Evolutionary conservation across 2,113 vertebrate genomes (phyloP).

Genomic region (Burhinus oedicnemus): DNA sequence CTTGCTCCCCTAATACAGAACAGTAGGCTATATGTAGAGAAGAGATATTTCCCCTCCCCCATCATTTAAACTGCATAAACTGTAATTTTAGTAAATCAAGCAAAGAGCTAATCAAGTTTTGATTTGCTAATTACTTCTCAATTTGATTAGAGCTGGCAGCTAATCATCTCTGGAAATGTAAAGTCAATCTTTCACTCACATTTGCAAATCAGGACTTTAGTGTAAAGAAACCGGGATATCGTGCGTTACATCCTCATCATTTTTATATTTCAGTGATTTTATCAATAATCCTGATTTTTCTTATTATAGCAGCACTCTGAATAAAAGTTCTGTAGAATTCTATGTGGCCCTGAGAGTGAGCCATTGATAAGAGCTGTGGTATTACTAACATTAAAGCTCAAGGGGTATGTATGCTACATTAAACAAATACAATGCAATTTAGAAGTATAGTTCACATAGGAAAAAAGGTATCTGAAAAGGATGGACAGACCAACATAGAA

Average conservation of each 20-base stretch:
- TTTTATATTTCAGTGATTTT: constrained; percentile 46
- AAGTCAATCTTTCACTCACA: constrained; percentile 82
- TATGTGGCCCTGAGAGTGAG: neutral
- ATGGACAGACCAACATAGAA: neutral
- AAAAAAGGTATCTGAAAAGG: neutral
- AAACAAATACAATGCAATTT: constrained; percentile 61
- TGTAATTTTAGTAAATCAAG: constrained; percentile 86
- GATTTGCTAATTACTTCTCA: constrained; percentile 87
- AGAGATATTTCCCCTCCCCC: constrained; percentile 77
- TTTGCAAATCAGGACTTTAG: constrained; percentile 70
- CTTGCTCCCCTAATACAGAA: neutral
- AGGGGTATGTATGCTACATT: neutral
- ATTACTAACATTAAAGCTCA: neutral
- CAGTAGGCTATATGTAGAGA: neutral
- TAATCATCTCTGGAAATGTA: constrained; percentile 82
- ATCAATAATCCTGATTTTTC: constrained; percentile 33
- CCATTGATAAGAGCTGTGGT: neutral
- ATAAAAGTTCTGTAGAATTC: neutral
- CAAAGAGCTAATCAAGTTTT: constrained; percentile 87
- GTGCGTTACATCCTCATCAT: constrained; percentile 24
- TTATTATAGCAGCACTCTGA: constrained; percentile 7
- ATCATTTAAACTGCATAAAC: constrained; percentile 84
- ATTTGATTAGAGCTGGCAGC: constrained; percentile 86
- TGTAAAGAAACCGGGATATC: constrained; percentile 55
- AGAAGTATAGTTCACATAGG: neutral